Percentiles rank a stretch among this genome's conserved stretches.
phyloP scores from a whole-genome alignment of 2,113 vertebrate species.

The Orycteropus afer region DNA sequence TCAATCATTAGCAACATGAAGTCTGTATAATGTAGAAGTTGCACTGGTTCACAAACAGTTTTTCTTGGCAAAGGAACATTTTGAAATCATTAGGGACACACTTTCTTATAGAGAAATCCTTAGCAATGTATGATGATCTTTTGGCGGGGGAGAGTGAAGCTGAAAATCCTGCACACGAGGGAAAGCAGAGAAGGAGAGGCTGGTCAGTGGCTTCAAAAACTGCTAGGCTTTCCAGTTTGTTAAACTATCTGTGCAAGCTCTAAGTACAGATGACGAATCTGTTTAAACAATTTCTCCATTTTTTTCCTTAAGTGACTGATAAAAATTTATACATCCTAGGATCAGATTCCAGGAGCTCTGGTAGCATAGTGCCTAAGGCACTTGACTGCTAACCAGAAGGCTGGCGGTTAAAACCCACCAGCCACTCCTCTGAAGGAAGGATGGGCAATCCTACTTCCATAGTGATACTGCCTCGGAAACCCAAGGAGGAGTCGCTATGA shows the following conservation, averaged over 20 bases:
- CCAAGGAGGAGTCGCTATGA: too few relatives aligned
- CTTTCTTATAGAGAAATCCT: background rate
- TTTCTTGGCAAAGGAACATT: background rate
- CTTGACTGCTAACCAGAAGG: too few relatives aligned
- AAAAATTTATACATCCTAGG: too few relatives aligned
- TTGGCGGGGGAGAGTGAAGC: background rate
- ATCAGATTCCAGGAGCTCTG: too few relatives aligned
- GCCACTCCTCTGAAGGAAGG: too few relatives aligned
- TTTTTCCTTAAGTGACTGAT: too few relatives aligned
- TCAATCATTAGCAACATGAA: background rate
- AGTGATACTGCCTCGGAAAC: too few relatives aligned
- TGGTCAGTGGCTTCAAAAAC: background rate
- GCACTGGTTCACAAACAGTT: conserved; percentile 16
- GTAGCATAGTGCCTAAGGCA: too few relatives aligned
- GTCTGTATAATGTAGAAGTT: conserved; percentile 25
- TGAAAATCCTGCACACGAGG: background rate
- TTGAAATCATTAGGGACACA: background rate
- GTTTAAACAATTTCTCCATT: background rate
- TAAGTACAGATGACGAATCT: background rate
- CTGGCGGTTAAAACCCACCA: too few relatives aligned
- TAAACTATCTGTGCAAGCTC: background rate
- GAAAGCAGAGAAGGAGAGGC: background rate
- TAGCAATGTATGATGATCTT: background rate
- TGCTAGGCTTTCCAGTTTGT: background rate
- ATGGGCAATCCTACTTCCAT: too few relatives aligned